Conservation (phyloP, 2,888 invertebrate species). For the Halictus ligatus region DNA sequence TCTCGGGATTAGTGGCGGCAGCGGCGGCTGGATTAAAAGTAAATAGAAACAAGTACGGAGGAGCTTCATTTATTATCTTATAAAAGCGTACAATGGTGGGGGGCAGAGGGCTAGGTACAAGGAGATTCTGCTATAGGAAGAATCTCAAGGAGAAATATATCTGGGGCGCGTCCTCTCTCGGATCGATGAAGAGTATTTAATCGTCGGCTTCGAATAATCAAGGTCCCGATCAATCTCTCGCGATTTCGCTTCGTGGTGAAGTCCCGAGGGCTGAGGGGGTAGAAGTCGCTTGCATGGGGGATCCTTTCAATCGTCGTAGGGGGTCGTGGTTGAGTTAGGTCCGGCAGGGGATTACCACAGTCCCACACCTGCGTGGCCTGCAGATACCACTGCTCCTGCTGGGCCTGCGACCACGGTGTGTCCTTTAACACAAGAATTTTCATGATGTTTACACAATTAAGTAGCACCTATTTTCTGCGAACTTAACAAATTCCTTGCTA, state of each 20-base stretch:
- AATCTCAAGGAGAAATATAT: constrained; percentile 21
- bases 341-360: constrained; percentile 28
- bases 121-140: constrained; percentile 4
- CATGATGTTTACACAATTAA: neutral
- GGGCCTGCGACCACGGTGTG: constrained; percentile 72
- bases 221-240: neutral
- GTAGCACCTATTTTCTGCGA: too few relatives aligned
- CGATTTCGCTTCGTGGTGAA: constrained; percentile 24
- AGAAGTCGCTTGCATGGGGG: constrained; percentile 36
- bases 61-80: constrained; percentile 58
- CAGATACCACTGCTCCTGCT: constrained; percentile 69
- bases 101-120: constrained; percentile 32
- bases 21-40: neutral
- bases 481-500: neutral
- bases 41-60: constrained; percentile 21
- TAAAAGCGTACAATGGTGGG: constrained; percentile 40
- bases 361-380: constrained; percentile 48
- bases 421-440: constrained; percentile 49
- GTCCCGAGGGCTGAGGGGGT: constrained; percentile 13
- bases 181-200: neutral
- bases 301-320: constrained; percentile 45
- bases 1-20: constrained; percentile 19
- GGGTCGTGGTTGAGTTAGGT: constrained; percentile 1
- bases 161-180: constrained; percentile 27
- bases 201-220: neutral